These are phyloP conservation scores for Meloidogyne exigua DNA, from an alignment of 1,140 invertebrate genomes.

Conservation along the genomic window DNA sequence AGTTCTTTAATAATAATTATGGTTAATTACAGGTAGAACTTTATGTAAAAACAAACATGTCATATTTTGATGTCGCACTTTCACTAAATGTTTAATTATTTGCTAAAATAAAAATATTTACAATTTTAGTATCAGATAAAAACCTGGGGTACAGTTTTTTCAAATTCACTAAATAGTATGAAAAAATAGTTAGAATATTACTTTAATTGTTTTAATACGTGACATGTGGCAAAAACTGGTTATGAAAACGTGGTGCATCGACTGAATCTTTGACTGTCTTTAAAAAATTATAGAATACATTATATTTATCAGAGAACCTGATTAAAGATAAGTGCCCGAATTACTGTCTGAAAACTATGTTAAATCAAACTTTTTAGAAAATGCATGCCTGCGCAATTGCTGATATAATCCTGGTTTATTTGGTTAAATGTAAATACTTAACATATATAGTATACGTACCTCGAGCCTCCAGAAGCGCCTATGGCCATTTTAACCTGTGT, in stretches of 20 bases:
- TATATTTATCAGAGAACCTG: constrained; percentile 1
- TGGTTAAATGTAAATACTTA: no score
- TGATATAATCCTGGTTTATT: constrained; percentile 32
- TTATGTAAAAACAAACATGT: constrained; percentile 25
- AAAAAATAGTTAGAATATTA: constrained; percentile 75
- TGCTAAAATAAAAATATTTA: constrained; percentile 34
- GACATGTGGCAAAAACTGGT: constrained; percentile 83
- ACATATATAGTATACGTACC: not conserved
- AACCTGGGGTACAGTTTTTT: constrained; percentile 65
- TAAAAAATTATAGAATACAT: constrained; percentile 28
- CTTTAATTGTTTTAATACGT: constrained; percentile 68
- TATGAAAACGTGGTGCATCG: constrained; percentile 82
- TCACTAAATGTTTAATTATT: constrained; percentile 42
- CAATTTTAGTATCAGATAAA: constrained; percentile 7
- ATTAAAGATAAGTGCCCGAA: constrained; percentile 79
- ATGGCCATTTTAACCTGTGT: constrained; percentile 68
- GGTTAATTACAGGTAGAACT: not conserved
- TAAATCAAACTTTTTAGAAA: constrained; percentile 79
- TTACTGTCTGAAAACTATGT: constrained; percentile 72
- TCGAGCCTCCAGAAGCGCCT: constrained; percentile 71
- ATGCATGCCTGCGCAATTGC: constrained; percentile 20
- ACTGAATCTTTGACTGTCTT: constrained; percentile 82
- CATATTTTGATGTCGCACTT: constrained; percentile 51
- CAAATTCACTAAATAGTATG: constrained; percentile 75
- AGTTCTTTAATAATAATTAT: no score